Base-by-base conservation (phyloP, 2,113 vertebrate genomes). In the Azemiops feae region DNA sequence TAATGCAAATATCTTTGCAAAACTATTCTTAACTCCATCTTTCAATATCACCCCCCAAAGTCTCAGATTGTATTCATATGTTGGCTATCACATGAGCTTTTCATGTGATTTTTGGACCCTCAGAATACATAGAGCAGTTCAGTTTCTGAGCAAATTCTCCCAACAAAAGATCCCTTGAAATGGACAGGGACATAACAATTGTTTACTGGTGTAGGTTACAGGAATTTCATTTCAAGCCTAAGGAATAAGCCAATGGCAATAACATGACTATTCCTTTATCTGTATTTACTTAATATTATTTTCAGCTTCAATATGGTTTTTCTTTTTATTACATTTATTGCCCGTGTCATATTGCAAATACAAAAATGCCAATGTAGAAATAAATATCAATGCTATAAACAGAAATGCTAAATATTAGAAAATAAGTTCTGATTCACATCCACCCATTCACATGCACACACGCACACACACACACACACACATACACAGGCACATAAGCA, bases 371-470 rank as follows among this genome's bases (percentile, higher is more conserved):
- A 39, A 34, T n/a, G 6, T 34, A 74, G 34, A 34, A 74, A 2
- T 74, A 74, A 74, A 74, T 74, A 34, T 74, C n/a, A 34, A 20
- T 18, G n/a, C 2, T 34, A 34, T 74, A 34, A 74, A 74, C 5
- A 74, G n/a, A 74, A 74, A 74, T 74, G n/a, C 69, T 18, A 74
- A 74, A 74, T 74, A 74, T 74, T 34, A 74, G 16, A 74, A 74
- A 74, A 74, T 20, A 5, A 74, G 14, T 74, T 74, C 12, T 69
- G 30, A 34, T 69, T 74, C 11, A 69, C 11, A 74, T 34, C 5
- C 30, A 16, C 1, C 27, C 64, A n/a, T 4, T 16, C 30, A 16
- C 30, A 34, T 0, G 1, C 0, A 16, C 5, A 12, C 11, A 54
- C n/a, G n/a, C 14, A 9, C 47, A 50, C 53, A 4, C 22, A 58